Base-by-base conservation (phyloP, 2,888 invertebrate species). In the Dendrolimus pini region DNA sequence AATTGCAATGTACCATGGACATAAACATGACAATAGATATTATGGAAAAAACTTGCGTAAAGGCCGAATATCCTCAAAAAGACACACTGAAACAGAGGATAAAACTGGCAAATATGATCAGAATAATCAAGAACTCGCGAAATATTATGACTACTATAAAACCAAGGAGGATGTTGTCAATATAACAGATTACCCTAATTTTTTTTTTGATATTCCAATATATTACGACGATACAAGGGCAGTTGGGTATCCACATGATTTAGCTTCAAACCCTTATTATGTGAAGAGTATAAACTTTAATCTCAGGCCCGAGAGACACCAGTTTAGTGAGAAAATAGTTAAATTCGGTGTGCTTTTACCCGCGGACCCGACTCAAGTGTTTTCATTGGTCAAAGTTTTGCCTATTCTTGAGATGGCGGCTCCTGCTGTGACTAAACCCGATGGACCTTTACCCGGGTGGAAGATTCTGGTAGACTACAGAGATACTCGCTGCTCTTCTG, bases 401-500 rank as follows among this genome's bases (percentile, higher is more conserved):
- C 95, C 96, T 0, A 94, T 95, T 52, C 88, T 96, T 56, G 92
- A 93, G 65, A 85, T 95, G 82, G 96, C 95, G 10, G 92, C 95
- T 54, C 86, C 86, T 54, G 92, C 92, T 55, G 92, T 95, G 13
- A 93, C 93, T 1, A 87, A 91, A 56, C 73, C 89, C 54, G 91
- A 91, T 70, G 93, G 93, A 0, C 89, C 93, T 12, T 80, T 95
- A 41, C 93, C 94, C 0, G 93, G 93, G n/a, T 94, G 95, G 92
- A 92, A 91, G 58, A 93, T 96, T 59, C 85, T 92, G 56, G 92
- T 96, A 2, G 93, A 94, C 61, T 93, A 94, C 67, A 86, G 94
- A 62, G 95, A 96, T 71, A 95, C 96, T 0, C 91, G 93, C 56
- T 96, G 96, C 75, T 96, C 96, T 41, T 96, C 96, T 3, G 94